Evolutionary conservation across 1,140 invertebrate genomes (phyloP), one percentile per base, ranked within the genome.

Genomic region (Colletes latitarsis): DNA sequence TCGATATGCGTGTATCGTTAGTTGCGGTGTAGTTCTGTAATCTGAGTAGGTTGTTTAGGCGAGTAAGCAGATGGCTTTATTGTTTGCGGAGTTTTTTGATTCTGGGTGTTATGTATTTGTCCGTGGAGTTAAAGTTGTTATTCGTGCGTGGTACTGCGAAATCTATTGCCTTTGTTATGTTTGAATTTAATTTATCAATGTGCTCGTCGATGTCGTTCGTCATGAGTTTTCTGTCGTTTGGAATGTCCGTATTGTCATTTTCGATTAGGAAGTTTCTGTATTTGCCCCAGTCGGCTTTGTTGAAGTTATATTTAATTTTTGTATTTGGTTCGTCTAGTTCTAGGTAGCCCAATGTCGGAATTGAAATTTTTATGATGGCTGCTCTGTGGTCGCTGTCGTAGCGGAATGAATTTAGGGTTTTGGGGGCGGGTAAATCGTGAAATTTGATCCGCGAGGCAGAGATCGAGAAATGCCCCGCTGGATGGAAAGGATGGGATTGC

Each of bases 361-460:
- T 67, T 5, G 41, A 46, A 9, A 67, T 19, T 19, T 41, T 46
- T 39, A 49, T 49, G 41, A 49, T 19, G 6, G n/a, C 19, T 3
- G 46, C 66, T 52, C 66, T 19, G 30, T 68, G 66, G 15, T 68
- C 66, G 46, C 41, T 68, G 17, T 67, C 64, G 17, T 49, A 67
- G 9, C 8, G 0, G 6, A 67, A 46, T 6, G 17, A 46, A 4
- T 49, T 6, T 62, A 46, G 21, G 9, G 21, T 72, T 69, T 64
- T 49, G 3, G 8, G 43, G 8, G n/a, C 46, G 0, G 8, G 10
- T 21, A 53, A 8, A 12, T 71, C 21, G 5, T 71, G 15, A 43
- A 78, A 46, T 53, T 30, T 60, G 1, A 78, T 78, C 76, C 6
- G 76, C 76, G 4, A 77, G 17, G 17, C 76, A 77, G 10, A 77